A percentile compares a stretch with the other conserved stretches of the same genome.
phyloP scores from a whole-genome alignment of 2,888 invertebrate species.

The Callyntrura guangdongensis region DNA sequence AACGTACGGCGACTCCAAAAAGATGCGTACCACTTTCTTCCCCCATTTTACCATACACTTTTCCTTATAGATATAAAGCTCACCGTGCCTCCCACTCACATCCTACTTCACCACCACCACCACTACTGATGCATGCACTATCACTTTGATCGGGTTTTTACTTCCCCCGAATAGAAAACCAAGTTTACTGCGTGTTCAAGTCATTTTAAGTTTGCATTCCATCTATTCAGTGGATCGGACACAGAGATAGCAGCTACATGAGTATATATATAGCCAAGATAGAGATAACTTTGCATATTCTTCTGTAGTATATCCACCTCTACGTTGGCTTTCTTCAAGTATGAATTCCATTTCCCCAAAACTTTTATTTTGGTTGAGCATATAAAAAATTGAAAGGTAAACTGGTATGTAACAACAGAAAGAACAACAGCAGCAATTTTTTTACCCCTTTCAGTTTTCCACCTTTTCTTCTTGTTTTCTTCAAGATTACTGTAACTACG shows the following conservation, averaged over 20 bases:
- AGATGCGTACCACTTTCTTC: not conserved
- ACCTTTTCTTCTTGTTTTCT: constrained; percentile 4
- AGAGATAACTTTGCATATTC: no score
- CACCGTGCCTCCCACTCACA: not conserved
- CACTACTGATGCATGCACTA: constrained; percentile 67
- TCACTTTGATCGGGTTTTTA: constrained; percentile 73
- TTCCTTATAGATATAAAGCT: no score
- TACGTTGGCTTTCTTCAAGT: constrained; percentile 12
- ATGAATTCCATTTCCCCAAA: not conserved
- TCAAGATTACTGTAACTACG: constrained; percentile 59
- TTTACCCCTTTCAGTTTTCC: constrained; percentile 57
- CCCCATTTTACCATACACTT: constrained; percentile 23
- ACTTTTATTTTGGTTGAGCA: constrained; percentile 29
- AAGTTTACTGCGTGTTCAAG: constrained; percentile 37
- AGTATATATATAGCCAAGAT: no score
- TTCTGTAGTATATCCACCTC: constrained; percentile 6
- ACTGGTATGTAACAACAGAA: not conserved
- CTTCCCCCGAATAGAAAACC: not conserved
- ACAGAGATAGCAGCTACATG: constrained; percentile 51
- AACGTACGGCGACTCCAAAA: not conserved
- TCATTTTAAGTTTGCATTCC: constrained; percentile 65
- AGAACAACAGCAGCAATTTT: constrained; percentile 5
- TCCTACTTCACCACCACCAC: constrained; percentile 4
- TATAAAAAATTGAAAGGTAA: not conserved
- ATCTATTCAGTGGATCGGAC: constrained; percentile 78